Evolutionary conservation across 2,797 vertebrate species (phyloP).

Genomic region (Onychomys leucogaster): DNA sequence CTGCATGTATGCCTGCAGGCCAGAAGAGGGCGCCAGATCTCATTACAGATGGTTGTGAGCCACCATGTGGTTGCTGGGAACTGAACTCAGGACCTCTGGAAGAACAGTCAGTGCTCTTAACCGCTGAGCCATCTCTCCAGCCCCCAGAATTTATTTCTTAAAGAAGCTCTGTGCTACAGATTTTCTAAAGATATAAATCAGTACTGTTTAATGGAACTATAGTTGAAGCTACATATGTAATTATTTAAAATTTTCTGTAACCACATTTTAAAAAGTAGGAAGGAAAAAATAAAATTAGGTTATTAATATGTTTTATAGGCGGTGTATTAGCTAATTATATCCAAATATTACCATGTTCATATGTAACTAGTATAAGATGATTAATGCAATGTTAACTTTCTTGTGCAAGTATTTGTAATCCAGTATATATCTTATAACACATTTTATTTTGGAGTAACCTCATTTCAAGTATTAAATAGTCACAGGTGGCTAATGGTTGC

Average conservation of each 20-base stretch:
- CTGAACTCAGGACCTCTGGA: too few species aligned
- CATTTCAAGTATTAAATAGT: neutral
- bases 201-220: neutral
- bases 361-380: constrained; percentile 38
- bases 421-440: constrained; percentile 4
- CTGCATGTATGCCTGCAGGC: too few species aligned
- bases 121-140: too few species aligned
- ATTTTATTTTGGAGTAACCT: neutral
- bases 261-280: neutral
- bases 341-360: neutral
- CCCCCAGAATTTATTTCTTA: constrained; percentile 41
- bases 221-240: neutral
- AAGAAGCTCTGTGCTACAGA: constrained; percentile 12
- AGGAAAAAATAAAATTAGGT: constrained; percentile 53
- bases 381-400: constrained; percentile 6
- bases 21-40: too few species aligned
- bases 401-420: constrained; percentile 34
- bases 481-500: neutral
- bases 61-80: too few species aligned
- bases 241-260: constrained; percentile 40
- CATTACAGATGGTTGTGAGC: too few species aligned
- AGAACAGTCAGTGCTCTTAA: too few species aligned
- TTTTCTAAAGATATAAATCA: constrained; percentile 25
- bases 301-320: neutral
- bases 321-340: neutral